Evolutionary conservation across 2,797 vertebrate species (phyloP).

Genomic region (Lacerta viridis): DNA sequence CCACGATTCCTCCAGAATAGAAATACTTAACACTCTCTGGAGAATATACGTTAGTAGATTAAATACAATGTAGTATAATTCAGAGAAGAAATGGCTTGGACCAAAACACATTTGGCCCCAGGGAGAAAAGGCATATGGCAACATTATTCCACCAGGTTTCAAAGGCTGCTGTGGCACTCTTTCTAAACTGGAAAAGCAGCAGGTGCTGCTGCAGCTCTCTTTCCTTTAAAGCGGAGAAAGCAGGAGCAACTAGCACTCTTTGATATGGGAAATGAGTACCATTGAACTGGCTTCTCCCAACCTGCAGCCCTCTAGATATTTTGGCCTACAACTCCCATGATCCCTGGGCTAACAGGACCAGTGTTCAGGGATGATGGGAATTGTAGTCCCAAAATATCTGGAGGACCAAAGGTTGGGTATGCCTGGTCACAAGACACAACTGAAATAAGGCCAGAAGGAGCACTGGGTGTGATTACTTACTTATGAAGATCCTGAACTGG

Average conservation of each 20-base stretch:
- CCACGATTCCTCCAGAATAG: not conserved
- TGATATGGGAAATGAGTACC: not conserved
- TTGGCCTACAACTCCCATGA: no score
- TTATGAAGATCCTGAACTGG: not conserved
- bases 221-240: not conserved
- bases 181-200: not conserved
- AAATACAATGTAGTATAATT: not conserved
- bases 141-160: not conserved
- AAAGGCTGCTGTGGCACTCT: not conserved
- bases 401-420: no score
- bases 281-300: not conserved
- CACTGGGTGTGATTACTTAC: not conserved
- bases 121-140: not conserved
- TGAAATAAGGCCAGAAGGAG: not conserved
- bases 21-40: not conserved
- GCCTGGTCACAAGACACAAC: no score
- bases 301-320: no score
- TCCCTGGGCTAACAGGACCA: no score
- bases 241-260: not conserved
- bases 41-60: not conserved
- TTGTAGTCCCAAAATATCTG: no score
- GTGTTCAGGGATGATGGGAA: no score
- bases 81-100: not conserved
- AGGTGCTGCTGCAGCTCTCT: not conserved
- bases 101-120: not conserved